Percentiles rank a stretch among this genome's conserved stretches.
phyloP scores from a whole-genome alignment of 2,888 invertebrate species.

The Diplolepis rosae region DNA sequence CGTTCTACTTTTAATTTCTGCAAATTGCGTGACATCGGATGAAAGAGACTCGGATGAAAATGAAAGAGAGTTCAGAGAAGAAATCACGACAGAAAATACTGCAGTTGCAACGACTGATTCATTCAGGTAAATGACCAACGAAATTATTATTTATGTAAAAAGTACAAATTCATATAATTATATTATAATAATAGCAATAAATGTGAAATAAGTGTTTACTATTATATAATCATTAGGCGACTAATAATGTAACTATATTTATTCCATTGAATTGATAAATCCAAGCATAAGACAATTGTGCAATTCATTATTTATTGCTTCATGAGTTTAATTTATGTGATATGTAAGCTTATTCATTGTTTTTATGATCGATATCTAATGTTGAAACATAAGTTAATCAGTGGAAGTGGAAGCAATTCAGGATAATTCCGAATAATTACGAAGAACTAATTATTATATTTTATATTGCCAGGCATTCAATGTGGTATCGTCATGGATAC shows the following conservation, averaged over 20 bases:
- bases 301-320: neutral
- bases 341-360: neutral
- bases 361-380: neutral
- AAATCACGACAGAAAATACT: slow-evolving; percentile 48
- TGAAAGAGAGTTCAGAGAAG: slow-evolving; percentile 27
- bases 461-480: slow-evolving; percentile 53
- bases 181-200: too few relatives aligned
- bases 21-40: slow-evolving; percentile 41
- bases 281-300: too few relatives aligned
- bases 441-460: slow-evolving; percentile 6
- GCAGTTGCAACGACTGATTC: slow-evolving; percentile 56
- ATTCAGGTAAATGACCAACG: slow-evolving; percentile 63
- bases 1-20: slow-evolving; percentile 53
- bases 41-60: slow-evolving; percentile 42
- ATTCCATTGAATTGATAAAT: too few relatives aligned
- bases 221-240: too few relatives aligned
- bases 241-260: too few relatives aligned
- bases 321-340: neutral
- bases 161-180: too few relatives aligned
- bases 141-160: too few relatives aligned
- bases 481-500: slow-evolving; percentile 57
- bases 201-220: too few relatives aligned
- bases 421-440: neutral
- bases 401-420: neutral
- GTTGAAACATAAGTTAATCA: neutral